phyloP scores from a whole-genome alignment of 2,113 vertebrate species.

The Marmota flaviventris region DNA sequence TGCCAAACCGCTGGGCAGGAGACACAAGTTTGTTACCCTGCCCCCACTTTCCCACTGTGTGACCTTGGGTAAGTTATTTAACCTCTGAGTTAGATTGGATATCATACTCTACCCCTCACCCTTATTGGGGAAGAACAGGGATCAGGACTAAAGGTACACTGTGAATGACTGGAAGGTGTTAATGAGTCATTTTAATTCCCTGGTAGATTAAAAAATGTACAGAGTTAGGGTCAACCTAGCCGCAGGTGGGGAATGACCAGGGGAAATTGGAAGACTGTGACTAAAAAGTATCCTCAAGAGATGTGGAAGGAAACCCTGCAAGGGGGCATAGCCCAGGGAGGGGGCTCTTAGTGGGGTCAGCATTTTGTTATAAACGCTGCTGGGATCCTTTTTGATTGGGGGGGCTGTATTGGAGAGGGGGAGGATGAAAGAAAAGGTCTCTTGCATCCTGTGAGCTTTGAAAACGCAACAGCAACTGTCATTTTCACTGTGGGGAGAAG shows the following conservation, averaged over 20 bases:
- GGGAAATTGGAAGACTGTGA: not conserved
- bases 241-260: not conserved
- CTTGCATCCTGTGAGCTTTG: conserved; percentile 48
- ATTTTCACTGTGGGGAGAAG: not conserved
- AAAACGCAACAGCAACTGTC: conserved; percentile 17
- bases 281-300: not conserved
- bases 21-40: not conserved
- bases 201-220: conserved; percentile 10
- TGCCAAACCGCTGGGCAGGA: conserved; percentile 45
- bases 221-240: not conserved
- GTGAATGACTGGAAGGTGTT: conserved; percentile 4
- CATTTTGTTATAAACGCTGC: not conserved
- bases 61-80: conserved; percentile 70
- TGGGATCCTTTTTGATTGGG: conserved; percentile 16
- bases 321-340: not conserved
- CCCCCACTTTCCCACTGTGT: conserved; percentile 35
- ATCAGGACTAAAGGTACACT: not conserved
- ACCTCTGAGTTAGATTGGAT: not conserved
- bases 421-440: not conserved
- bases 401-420: not conserved
- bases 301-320: not conserved
- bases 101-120: not conserved
- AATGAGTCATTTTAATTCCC: conserved; percentile 34
- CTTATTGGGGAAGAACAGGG: not conserved
- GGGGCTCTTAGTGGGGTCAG: not conserved